Evolutionary conservation across 2,113 vertebrate species (phyloP).

Genomic region (Archocentrus centrarchus): DNA sequence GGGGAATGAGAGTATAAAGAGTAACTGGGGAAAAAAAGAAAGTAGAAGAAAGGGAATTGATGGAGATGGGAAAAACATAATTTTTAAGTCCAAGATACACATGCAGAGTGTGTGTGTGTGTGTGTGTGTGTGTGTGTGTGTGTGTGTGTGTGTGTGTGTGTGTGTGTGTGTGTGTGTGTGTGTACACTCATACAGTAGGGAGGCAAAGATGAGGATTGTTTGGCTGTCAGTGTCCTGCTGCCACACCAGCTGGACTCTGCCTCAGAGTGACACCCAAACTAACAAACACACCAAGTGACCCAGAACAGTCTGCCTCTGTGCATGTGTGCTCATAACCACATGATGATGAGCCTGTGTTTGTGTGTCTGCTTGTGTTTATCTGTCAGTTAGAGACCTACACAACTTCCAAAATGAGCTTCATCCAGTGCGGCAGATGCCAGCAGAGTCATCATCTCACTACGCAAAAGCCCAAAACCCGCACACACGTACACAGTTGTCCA

Average conservation of each 20-base stretch:
- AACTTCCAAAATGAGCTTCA: conserved; percentile 58
- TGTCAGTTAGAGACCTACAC: conserved; percentile 46
- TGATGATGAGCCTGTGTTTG: conserved; percentile 32
- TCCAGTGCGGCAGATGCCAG: conserved; percentile 65
- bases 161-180: not conserved
- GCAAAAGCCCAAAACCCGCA: conserved; percentile 47
- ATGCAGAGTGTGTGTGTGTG: not conserved
- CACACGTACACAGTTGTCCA: conserved; percentile 42
- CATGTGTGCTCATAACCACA: conserved; percentile 43
- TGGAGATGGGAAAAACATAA: conserved; percentile 28
- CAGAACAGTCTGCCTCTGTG: conserved; percentile 63
- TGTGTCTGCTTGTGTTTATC: conserved; percentile 12
- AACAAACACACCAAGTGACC: conserved; percentile 67
- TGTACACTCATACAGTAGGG: not conserved
- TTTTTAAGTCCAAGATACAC: conserved; percentile 48
- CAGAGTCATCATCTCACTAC: conserved; percentile 60
- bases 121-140: not conserved
- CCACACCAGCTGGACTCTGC: conserved; percentile 73
- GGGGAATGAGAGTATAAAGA: conserved; percentile 32
- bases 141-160: not conserved
- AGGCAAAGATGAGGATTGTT: conserved; percentile 63
- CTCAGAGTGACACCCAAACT: conserved; percentile 66
- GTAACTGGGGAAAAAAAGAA: conserved; percentile 39
- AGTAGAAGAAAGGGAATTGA: conserved; percentile 27
- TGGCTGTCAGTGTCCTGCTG: conserved; percentile 73